phyloP scores from a whole-genome alignment of 2,888 invertebrate species.

The Dasypolia templi region DNA sequence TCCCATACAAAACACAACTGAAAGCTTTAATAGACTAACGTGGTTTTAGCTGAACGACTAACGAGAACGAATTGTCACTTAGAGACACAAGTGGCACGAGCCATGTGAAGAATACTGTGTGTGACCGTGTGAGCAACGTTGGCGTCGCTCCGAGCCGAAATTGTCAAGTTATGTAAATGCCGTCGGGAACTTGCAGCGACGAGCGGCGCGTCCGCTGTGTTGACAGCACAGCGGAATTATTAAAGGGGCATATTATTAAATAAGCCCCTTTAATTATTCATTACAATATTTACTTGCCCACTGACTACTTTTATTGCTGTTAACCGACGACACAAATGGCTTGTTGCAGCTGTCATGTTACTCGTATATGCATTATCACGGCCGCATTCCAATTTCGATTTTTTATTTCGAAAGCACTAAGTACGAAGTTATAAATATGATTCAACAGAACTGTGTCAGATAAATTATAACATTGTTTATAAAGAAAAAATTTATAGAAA shows the following conservation, averaged over 20 bases:
- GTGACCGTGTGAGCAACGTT: constrained; percentile 58
- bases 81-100: constrained; percentile 27
- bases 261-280: constrained; percentile 62
- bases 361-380: not conserved
- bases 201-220: constrained; percentile 41
- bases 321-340: constrained; percentile 28
- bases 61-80: constrained; percentile 51
- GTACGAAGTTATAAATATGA: not conserved
- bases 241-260: no score
- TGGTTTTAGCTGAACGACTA: constrained; percentile 42
- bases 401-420: not conserved
- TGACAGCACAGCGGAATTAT: no score
- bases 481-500: constrained; percentile 26
- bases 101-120: constrained; percentile 55
- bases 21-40: constrained; percentile 19
- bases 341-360: constrained; percentile 30
- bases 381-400: not conserved
- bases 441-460: not conserved
- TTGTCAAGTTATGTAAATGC: constrained; percentile 71
- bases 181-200: constrained; percentile 62
- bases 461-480: not conserved
- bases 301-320: constrained; percentile 54
- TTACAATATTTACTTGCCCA: constrained; percentile 56
- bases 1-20: constrained; percentile 3
- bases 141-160: constrained; percentile 59